phyloP scores from a whole-genome alignment of 2,888 invertebrate species.

The Tridacna gigas region DNA sequence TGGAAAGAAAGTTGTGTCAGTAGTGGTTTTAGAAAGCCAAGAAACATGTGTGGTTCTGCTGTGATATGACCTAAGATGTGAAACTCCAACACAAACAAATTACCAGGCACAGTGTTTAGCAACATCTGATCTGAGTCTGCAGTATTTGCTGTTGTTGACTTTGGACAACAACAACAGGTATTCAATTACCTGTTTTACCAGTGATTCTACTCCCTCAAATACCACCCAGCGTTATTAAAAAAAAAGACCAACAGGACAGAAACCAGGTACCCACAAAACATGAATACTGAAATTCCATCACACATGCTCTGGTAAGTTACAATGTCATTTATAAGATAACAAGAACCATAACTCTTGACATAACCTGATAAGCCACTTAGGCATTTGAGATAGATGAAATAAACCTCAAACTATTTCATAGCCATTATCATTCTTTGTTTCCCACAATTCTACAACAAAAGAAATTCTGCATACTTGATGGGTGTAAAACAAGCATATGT shows the following conservation, averaged over 20 bases:
- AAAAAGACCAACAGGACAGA: background rate
- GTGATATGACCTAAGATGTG: too few species aligned
- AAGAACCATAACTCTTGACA: slow-evolving; percentile 11
- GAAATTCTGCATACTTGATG: slow-evolving; percentile 9
- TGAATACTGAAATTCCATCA: slow-evolving; percentile 10
- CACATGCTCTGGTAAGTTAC: slow-evolving; percentile 1
- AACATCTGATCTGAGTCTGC: too few species aligned
- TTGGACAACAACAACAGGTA: too few species aligned
- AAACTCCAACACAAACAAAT: too few species aligned
- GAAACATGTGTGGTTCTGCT: too few species aligned
- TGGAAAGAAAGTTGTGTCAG: too few species aligned
- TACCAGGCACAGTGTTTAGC: too few species aligned
- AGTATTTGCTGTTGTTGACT: too few species aligned
- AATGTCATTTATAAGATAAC: slow-evolving; percentile 19
- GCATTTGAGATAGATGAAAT: slow-evolving; percentile 16
- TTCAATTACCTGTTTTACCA: too few species aligned
- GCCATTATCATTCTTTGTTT: slow-evolving; percentile 19
- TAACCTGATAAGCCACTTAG: slow-evolving; percentile 26
- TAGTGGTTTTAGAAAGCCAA: too few species aligned
- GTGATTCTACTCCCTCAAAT: background rate
- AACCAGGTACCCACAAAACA: background rate
- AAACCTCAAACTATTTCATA: slow-evolving; percentile 19
- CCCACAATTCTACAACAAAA: background rate
- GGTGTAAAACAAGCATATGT: background rate
- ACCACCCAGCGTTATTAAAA: background rate